A percentile compares a stretch with the other conserved stretches of the same genome.
Evolutionary conservation across 2,888 invertebrate genomes (phyloP).

Genomic region (Unio pictorum): DNA sequence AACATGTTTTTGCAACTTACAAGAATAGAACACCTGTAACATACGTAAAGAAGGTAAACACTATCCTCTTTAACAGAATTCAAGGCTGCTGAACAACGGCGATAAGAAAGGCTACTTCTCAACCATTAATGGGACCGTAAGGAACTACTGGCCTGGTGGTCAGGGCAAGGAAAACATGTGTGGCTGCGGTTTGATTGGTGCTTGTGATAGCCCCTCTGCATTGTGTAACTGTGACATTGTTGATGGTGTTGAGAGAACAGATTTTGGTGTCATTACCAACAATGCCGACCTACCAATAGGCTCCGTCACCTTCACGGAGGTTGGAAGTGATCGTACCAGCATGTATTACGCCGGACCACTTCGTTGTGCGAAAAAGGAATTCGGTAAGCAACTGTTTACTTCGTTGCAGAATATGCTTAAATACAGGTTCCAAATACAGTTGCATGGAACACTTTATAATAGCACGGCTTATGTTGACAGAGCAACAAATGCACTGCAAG

Average conservation of each 20-base stretch:
- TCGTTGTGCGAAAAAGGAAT: conserved; percentile 49
- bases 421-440: too few relatives aligned
- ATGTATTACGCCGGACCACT: conserved; percentile 42
- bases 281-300: conserved; percentile 52
- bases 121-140: conserved; percentile 15
- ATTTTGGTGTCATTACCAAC: conserved; percentile 53
- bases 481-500: too few relatives aligned
- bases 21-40: too few relatives aligned
- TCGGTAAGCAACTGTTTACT: conserved; percentile 43
- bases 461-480: too few relatives aligned
- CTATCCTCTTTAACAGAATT: conserved; percentile 15
- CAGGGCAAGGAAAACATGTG: conserved; percentile 35
- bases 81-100: conserved; percentile 30
- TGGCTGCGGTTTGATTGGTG: conserved; percentile 51
- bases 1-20: too few relatives aligned
- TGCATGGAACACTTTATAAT: too few relatives aligned
- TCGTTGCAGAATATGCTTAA: too few relatives aligned
- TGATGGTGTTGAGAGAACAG: conserved; percentile 46
- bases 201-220: conserved; percentile 32
- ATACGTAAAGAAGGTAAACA: too few relatives aligned
- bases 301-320: conserved; percentile 32
- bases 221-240: conserved; percentile 59
- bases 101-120: conserved; percentile 21
- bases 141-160: conserved; percentile 47
- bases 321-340: conserved; percentile 14